These are phyloP conservation scores for Mythimna impura DNA, from an alignment of 2,888 invertebrate species.

Conservation along the genomic window DNA sequence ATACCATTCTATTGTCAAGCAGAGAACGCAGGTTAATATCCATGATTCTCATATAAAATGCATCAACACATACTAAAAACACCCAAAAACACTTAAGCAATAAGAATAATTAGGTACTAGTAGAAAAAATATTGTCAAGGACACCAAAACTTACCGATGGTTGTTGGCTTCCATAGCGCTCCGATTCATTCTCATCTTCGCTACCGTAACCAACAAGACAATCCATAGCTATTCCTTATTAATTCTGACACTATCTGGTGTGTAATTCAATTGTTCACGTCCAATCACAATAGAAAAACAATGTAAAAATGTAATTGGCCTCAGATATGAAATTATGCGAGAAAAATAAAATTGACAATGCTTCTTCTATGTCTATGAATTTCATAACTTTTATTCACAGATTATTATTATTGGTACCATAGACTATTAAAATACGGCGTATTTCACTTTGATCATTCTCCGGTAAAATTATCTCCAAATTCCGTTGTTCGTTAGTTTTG, in stretches of 20 bases:
- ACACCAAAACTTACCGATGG: constrained; percentile 80
- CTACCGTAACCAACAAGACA: constrained; percentile 94
- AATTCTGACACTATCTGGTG: constrained; percentile 12
- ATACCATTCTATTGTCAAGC: constrained; percentile 91
- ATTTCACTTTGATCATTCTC: no score
- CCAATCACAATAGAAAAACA: constrained; percentile 18
- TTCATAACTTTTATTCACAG: constrained; percentile 12
- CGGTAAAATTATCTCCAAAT: no score
- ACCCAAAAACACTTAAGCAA: constrained; percentile 3
- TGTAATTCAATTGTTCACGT: constrained; percentile 3
- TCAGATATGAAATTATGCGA: constrained; percentile 8
- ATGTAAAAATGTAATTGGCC: constrained; percentile 1
- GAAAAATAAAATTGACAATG: constrained; percentile 39
- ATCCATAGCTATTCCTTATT: constrained; percentile 90
- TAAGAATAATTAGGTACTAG: constrained; percentile 10
- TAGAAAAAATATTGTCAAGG: constrained; percentile 65
- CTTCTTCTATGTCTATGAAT: constrained; percentile 7
- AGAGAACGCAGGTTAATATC: constrained; percentile 90
- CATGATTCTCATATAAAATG: constrained; percentile 65
- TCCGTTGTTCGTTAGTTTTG: no score
- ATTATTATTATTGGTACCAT: constrained; percentile 1
- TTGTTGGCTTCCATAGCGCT: constrained; percentile 78
- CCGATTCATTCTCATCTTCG: constrained; percentile 93
- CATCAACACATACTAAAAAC: constrained; percentile 35
- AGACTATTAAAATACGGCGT: no score